Conservation (phyloP, 2,888 invertebrate species). For the Macaria liturata region DNA sequence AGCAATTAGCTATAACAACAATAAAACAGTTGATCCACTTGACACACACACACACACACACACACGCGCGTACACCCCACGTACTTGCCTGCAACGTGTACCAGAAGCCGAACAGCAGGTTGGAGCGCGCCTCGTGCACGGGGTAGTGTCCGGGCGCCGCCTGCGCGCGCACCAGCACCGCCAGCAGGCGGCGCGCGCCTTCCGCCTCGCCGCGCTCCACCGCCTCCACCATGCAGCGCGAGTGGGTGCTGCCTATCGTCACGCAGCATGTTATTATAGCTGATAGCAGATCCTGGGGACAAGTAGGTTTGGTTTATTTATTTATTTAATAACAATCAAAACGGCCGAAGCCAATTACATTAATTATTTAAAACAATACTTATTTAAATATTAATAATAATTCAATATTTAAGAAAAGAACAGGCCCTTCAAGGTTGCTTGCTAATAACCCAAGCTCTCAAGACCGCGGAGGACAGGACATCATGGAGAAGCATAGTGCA, state of each 20-base stretch:
- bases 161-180: conserved; percentile 90
- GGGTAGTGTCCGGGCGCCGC: conserved; percentile 92
- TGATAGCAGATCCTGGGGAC: conserved; percentile 86
- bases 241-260: conserved; percentile 88
- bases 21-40: too few relatives aligned
- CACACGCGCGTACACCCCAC: background rate
- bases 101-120: conserved; percentile 95
- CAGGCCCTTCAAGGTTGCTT: too few relatives aligned
- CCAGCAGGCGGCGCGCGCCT: conserved; percentile 82
- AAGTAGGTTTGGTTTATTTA: too few relatives aligned
- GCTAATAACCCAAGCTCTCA: too few relatives aligned
- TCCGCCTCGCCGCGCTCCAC: conserved; percentile 44
- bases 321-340: too few relatives aligned
- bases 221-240: conserved; percentile 69
- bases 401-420: too few relatives aligned
- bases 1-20: too few relatives aligned
- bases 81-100: conserved; percentile 90
- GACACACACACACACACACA: background rate
- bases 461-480: too few relatives aligned
- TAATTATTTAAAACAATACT: too few relatives aligned
- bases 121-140: conserved; percentile 93
- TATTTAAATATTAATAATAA: too few relatives aligned
- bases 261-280: conserved; percentile 87
- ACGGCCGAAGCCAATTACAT: too few relatives aligned
- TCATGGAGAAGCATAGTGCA: too few relatives aligned